A percentile compares a stretch with the other conserved stretches of the same genome.
These are phyloP conservation scores for Tetramorium alpestre DNA, from an alignment of 1,140 invertebrate species.

Conservation along the genomic window DNA sequence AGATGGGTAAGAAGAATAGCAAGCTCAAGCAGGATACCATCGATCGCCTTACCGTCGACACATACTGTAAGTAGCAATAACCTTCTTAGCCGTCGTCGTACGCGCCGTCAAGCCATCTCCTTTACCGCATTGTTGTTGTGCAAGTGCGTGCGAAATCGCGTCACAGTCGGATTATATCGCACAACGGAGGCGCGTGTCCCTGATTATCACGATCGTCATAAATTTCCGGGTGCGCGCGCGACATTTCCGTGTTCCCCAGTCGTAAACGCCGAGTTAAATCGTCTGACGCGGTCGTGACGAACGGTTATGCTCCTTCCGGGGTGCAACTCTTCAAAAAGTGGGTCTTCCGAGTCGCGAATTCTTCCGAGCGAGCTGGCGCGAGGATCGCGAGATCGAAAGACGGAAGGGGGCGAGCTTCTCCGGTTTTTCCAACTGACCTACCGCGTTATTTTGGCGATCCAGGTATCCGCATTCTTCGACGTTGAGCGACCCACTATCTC, in stretches of 20 bases:
- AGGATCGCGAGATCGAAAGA: background rate
- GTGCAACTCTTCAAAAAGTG: conserved; percentile 12
- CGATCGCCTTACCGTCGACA: conserved; percentile 94
- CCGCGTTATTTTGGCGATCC: conserved; percentile 37
- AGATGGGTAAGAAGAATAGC: conserved; percentile 93
- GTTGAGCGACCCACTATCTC: background rate
- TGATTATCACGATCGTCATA: conserved; percentile 46
- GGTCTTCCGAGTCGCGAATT: conserved; percentile 34
- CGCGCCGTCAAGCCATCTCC: background rate
- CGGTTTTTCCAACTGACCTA: conserved; percentile 32
- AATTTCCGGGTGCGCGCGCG: background rate
- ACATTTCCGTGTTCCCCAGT: background rate
- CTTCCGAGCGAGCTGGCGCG: conserved; percentile 23
- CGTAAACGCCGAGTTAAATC: conserved; percentile 44
- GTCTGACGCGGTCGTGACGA: background rate
- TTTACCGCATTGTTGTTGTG: background rate
- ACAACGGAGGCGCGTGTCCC: background rate
- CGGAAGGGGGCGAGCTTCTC: background rate
- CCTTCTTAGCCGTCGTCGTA: background rate
- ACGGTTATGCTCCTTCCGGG: background rate
- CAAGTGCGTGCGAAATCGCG: conserved; percentile 6
- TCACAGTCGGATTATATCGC: background rate
- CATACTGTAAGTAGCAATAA: conserved; percentile 93
- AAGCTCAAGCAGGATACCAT: conserved; percentile 97
- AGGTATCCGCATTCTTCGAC: background rate